phyloP scores from a whole-genome alignment of 2,113 vertebrate genomes.

The Megaceryle maxima region DNA sequence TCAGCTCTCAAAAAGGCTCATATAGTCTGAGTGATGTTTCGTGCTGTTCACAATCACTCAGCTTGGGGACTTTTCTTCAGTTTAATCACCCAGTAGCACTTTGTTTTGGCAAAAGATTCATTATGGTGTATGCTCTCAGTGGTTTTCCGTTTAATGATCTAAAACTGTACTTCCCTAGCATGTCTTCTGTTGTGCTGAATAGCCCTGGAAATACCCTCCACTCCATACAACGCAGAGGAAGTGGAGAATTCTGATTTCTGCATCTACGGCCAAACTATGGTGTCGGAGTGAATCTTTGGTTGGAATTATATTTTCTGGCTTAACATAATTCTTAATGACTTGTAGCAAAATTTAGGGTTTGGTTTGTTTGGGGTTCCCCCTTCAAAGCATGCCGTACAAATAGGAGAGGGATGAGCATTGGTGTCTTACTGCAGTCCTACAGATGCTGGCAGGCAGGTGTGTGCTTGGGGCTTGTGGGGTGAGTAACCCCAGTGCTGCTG shows the following conservation, averaged over 20 bases:
- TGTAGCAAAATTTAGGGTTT: not conserved
- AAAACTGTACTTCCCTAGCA: not conserved
- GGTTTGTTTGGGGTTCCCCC: too few species aligned
- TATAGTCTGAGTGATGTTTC: not conserved
- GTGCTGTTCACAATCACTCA: not conserved
- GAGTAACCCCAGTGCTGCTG: accelerated
- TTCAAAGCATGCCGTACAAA: not conserved
- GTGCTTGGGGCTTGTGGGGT: accelerated
- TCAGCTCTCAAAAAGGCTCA: not conserved
- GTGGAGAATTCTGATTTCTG: not conserved
- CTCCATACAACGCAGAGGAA: not conserved
- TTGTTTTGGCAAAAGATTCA: not conserved
- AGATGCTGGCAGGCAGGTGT: accelerated
- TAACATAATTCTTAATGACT: not conserved
- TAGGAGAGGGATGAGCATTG: accelerated
- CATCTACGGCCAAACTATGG: not conserved
- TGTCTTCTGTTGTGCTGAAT: not conserved
- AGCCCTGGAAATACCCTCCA: not conserved
- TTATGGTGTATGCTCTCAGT: too few species aligned
- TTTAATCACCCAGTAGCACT: not conserved
- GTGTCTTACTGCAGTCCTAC: accelerated
- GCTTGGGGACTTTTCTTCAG: not conserved
- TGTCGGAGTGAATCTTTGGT: not conserved
- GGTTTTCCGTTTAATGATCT: not conserved
- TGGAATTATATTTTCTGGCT: not conserved